These are phyloP conservation scores for Urocolius indicus DNA, from an alignment of 2,113 vertebrate species.

Conservation along the genomic window DNA sequence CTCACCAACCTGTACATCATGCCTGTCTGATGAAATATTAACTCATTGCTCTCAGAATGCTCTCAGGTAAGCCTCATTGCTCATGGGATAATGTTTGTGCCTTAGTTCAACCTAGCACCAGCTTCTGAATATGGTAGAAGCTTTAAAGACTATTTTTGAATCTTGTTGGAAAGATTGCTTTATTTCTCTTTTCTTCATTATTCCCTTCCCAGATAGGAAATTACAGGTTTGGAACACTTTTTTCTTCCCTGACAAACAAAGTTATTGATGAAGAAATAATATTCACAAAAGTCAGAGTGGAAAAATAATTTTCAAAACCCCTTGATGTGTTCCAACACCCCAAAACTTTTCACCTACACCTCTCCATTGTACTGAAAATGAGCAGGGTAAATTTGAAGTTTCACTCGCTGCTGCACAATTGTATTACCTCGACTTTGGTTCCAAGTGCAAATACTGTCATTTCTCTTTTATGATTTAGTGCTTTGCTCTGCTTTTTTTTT, in stretches of 20 bases:
- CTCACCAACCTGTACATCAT: neutral
- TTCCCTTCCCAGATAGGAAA: neutral
- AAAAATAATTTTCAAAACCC: neutral
- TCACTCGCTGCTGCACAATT: neutral
- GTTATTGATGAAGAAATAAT: neutral
- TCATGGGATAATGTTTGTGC: neutral
- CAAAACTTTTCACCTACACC: neutral
- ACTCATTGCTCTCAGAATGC: neutral
- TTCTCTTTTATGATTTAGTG: conserved; percentile 18
- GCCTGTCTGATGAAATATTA: neutral
- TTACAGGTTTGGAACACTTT: neutral
- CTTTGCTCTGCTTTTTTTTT: neutral
- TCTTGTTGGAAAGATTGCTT: neutral
- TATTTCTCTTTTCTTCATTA: neutral
- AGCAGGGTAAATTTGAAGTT: neutral
- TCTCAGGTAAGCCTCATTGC: neutral
- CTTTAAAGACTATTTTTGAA: neutral
- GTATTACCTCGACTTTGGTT: neutral
- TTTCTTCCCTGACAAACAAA: neutral
- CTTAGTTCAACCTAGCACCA: neutral
- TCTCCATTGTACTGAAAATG: neutral
- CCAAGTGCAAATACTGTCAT: neutral
- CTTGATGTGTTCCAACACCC: neutral
- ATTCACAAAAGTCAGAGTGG: neutral
- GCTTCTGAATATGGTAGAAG: neutral